A percentile compares a stretch with the other conserved stretches of the same genome.
These are phyloP conservation scores for Orthonyx spaldingii DNA, from an alignment of 2,113 vertebrate species.

Conservation along the genomic window DNA sequence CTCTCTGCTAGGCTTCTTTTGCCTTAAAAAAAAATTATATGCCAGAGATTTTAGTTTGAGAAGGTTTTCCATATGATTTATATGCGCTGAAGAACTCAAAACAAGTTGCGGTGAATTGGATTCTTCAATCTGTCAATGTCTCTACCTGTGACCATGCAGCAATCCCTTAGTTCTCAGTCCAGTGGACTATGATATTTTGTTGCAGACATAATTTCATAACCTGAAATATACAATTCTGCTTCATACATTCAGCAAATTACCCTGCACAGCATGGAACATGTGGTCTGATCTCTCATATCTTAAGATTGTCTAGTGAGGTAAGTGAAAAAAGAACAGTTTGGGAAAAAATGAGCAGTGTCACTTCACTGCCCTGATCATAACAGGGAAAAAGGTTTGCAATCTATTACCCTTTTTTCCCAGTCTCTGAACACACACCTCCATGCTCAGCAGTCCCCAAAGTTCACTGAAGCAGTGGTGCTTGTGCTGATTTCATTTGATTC, in stretches of 20 bases:
- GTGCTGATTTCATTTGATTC: slow-evolving; percentile 38
- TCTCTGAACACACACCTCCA: background rate
- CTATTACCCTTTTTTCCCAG: background rate
- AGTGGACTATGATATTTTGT: background rate
- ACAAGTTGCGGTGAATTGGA: background rate
- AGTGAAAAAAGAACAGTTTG: background rate
- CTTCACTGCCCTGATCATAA: background rate
- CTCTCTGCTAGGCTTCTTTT: background rate
- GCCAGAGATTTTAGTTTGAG: background rate
- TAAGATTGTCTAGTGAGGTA: background rate
- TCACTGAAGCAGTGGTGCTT: background rate
- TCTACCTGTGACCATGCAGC: background rate
- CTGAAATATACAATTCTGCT: background rate
- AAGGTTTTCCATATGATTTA: background rate
- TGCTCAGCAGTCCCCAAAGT: background rate
- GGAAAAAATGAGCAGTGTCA: background rate
- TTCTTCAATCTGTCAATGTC: background rate
- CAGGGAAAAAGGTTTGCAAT: background rate
- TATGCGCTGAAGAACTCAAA: background rate
- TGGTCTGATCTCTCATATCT: background rate
- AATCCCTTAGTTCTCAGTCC: background rate
- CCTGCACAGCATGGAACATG: background rate
- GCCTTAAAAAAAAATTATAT: background rate
- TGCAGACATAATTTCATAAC: slow-evolving; percentile 18
- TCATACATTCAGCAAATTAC: background rate